phyloP scores from a whole-genome alignment of 92 coral and sea anemone genomes.

The Chrysogorgia sp. region DNA sequence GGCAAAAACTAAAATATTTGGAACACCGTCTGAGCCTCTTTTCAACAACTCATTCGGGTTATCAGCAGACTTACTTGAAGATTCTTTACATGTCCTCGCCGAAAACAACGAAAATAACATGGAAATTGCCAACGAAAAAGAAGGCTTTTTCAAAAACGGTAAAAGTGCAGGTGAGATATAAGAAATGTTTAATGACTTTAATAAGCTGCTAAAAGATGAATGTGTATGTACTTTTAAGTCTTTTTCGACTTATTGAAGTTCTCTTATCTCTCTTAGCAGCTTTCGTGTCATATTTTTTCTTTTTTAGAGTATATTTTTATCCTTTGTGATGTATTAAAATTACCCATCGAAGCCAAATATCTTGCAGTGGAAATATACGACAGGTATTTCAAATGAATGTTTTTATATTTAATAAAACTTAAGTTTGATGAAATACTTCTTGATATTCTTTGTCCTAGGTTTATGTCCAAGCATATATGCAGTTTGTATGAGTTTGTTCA shows the following conservation, averaged over 20 bases:
- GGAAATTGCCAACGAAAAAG: slow-evolving; percentile 77
- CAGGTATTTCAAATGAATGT: slow-evolving; percentile 52
- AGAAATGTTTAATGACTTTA: not conserved
- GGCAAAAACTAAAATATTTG: slow-evolving; percentile 86
- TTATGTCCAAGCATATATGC: slow-evolving; percentile 91
- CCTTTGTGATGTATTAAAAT: slow-evolving; percentile 79
- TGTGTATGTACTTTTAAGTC: not conserved
- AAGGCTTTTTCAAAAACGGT: slow-evolving; percentile 91
- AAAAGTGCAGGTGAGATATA: slow-evolving; percentile 73
- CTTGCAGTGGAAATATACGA: slow-evolving; percentile 91
- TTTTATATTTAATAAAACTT: not conserved
- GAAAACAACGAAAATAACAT: slow-evolving; percentile 92
- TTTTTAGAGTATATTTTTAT: slow-evolving; percentile 88
- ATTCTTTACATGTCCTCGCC: slow-evolving; percentile 86
- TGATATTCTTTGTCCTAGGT: slow-evolving; percentile 53
- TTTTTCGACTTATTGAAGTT: slow-evolving; percentile 3
- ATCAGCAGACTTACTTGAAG: slow-evolving; percentile 89
- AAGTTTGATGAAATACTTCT: not conserved
- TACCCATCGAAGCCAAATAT: slow-evolving; percentile 84
- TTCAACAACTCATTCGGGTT: slow-evolving; percentile 85
- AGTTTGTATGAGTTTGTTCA: slow-evolving; percentile 78
- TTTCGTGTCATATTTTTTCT: too few relatives aligned
- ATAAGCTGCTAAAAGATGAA: not conserved
- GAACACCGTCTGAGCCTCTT: slow-evolving; percentile 99
- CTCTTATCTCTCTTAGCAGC: not conserved